phyloP scores from a whole-genome alignment of 2,888 invertebrate genomes.

The Microctonus hyperodae region DNA sequence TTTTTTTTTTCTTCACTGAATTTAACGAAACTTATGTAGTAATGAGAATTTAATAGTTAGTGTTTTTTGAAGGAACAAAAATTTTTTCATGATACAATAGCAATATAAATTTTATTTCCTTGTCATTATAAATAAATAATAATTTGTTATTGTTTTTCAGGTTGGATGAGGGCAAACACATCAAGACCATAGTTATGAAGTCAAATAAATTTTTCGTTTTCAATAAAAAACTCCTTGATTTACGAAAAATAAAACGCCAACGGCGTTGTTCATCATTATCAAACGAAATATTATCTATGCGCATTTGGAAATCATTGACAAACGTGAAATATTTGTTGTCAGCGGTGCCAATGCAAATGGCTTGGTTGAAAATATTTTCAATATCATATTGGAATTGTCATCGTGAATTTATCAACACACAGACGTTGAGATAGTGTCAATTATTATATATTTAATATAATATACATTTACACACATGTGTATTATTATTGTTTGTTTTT shows the following conservation, averaged over 20 bases:
- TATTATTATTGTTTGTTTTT: no score
- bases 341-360: slow-evolving; percentile 16
- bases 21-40: background rate
- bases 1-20: background rate
- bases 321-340: slow-evolving; percentile 8
- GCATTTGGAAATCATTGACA: slow-evolving; percentile 10
- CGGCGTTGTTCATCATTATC: background rate
- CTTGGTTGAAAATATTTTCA: slow-evolving; percentile 13
- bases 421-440: slow-evolving; percentile 21
- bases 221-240: slow-evolving; percentile 49
- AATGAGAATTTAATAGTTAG: background rate
- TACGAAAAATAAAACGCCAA: slow-evolving; percentile 7
- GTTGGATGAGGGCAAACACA: slow-evolving; percentile 29
- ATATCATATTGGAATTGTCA: slow-evolving; percentile 10
- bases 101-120: no score
- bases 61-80: background rate
- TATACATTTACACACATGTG: no score
- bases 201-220: slow-evolving; percentile 49
- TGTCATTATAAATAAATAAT: background rate
- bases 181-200: slow-evolving; percentile 43
- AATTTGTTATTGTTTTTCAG: slow-evolving; percentile 36
- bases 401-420: slow-evolving; percentile 19
- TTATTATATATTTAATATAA: no score
- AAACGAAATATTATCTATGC: background rate
- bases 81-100: background rate